Evolutionary conservation across 92 coral and sea anemone species (phyloP).

Genomic region (Plumapathes pennacea): DNA sequence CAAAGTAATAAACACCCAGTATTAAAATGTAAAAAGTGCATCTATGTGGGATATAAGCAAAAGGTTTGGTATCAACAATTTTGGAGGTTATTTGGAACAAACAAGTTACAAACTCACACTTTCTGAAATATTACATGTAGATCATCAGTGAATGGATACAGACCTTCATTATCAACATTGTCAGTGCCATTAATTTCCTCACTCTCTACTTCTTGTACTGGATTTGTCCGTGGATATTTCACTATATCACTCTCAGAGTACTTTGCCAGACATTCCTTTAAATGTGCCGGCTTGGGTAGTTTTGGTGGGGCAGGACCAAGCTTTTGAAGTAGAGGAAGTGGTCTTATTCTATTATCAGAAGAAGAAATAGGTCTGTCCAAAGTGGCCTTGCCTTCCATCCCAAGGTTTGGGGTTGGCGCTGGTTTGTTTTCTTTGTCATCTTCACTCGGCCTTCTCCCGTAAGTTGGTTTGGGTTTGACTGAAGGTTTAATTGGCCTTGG

Average conservation of each 20-base stretch:
- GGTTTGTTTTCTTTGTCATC: conserved; percentile 12
- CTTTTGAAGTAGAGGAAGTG: conserved; percentile 66
- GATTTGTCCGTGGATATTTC: conserved; percentile 39
- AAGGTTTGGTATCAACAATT: too few relatives aligned
- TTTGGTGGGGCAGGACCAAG: conserved; percentile 54
- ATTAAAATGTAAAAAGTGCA: too few relatives aligned
- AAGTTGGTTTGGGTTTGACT: conserved; percentile 33
- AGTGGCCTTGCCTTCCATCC: background rate
- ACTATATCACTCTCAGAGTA: conserved; percentile 39
- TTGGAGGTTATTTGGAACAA: background rate
- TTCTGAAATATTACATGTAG: too few relatives aligned
- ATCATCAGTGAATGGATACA: background rate
- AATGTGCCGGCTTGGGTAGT: conserved; percentile 23
- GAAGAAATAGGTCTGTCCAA: background rate
- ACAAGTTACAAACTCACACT: background rate
- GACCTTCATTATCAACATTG: conserved; percentile 2
- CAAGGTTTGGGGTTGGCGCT: conserved; percentile 9
- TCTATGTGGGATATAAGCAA: too few relatives aligned
- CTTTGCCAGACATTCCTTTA: conserved; percentile 20
- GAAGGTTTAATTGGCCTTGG: conserved; percentile 27
- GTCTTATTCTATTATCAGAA: conserved; percentile 23
- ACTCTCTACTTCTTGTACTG: background rate
- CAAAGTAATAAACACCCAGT: too few relatives aligned
- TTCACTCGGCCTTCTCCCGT: background rate
- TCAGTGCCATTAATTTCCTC: too few relatives aligned